Percentiles rank a stretch among this genome's conserved stretches.
Evolutionary conservation across 2,797 vertebrate species (phyloP).

Genomic region (Spheniscus humboldti): DNA sequence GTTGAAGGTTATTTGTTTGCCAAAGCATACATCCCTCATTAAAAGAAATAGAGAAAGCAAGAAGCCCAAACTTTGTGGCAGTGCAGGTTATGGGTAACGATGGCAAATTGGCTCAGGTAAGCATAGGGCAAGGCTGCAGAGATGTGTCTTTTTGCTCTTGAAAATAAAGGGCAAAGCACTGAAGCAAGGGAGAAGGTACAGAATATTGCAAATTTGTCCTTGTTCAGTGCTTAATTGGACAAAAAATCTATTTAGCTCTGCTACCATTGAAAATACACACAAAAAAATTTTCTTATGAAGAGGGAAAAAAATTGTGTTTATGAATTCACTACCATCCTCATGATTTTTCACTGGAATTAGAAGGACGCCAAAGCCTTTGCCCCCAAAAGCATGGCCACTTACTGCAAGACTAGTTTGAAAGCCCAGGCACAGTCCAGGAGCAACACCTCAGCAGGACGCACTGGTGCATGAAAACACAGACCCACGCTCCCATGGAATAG

Average conservation of each 20-base stretch:
- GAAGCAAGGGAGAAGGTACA: background rate
- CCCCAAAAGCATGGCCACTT: background rate
- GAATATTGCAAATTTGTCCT: background rate
- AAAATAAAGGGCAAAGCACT: background rate
- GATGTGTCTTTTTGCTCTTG: background rate
- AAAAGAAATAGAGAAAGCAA: background rate
- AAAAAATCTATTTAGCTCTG: background rate
- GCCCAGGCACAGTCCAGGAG: background rate
- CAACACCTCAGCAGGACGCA: accelerated
- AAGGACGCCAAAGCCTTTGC: background rate
- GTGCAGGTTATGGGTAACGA: background rate
- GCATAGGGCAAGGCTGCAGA: background rate
- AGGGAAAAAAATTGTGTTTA: background rate
- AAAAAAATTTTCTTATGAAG: background rate
- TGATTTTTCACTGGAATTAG: background rate
- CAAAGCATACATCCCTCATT: background rate
- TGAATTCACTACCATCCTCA: background rate
- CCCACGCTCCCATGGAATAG: background rate
- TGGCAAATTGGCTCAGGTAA: background rate
- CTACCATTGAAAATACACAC: background rate
- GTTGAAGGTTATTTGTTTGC: background rate
- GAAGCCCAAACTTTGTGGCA: background rate
- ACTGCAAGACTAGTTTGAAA: background rate
- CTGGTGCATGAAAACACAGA: background rate
- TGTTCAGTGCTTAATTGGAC: background rate